These are phyloP conservation scores for Archocentrus centrarchus DNA, from an alignment of 2,113 vertebrate species.

Conservation along the genomic window DNA sequence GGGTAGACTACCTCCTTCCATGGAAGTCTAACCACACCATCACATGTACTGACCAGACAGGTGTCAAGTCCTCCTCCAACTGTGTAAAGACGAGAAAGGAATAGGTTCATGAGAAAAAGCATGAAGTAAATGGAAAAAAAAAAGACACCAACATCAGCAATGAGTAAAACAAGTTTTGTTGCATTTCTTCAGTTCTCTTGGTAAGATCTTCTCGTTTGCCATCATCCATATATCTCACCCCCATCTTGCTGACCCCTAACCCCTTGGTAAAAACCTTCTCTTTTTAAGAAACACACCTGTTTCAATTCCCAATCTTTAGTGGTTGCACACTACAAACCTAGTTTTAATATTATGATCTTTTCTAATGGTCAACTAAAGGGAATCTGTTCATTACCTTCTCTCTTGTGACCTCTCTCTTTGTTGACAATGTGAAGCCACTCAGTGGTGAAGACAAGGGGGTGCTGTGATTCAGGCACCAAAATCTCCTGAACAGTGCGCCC, in stretches of 20 bases:
- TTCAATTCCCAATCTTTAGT: not conserved
- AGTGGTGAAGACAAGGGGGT: constrained; percentile 88
- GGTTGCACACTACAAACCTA: not conserved
- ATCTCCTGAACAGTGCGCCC: constrained; percentile 89
- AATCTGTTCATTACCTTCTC: constrained; percentile 72
- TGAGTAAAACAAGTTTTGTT: not conserved
- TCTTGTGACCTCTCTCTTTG: constrained; percentile 87
- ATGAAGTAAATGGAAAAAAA: not conserved
- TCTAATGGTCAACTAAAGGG: not conserved
- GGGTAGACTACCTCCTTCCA: constrained; percentile 92
- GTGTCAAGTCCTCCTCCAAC: constrained; percentile 84
- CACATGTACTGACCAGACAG: constrained; percentile 88
- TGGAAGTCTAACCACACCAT: constrained; percentile 86
- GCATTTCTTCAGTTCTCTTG: not conserved
- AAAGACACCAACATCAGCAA: not conserved
- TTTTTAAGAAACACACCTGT: constrained; percentile 6
- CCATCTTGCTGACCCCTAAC: not conserved
- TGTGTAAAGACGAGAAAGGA: constrained; percentile 13
- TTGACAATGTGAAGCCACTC: constrained; percentile 93
- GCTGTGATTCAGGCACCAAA: constrained; percentile 86
- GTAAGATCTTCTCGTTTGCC: not conserved
- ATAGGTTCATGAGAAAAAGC: not conserved
- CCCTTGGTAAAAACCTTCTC: constrained; percentile 10
- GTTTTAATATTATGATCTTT: not conserved
- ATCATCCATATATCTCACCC: fast-evolving